A percentile compares a stretch with the other conserved stretches of the same genome.
These are phyloP conservation scores for Dorcus hopei DNA, from an alignment of 2,888 invertebrate species.

Conservation along the genomic window DNA sequence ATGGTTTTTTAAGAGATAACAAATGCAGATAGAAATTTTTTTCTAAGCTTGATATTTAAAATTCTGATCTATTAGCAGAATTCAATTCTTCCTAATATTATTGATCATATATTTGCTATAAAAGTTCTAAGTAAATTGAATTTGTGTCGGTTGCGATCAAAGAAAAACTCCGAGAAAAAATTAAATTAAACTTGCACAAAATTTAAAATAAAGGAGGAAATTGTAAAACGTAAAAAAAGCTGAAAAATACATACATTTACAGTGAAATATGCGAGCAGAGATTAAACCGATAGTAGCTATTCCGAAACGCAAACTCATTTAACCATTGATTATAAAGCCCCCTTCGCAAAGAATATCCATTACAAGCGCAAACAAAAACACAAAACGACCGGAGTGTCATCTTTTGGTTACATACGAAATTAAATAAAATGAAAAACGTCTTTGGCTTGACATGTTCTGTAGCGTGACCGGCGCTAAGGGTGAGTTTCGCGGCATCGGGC, in stretches of 20 bases:
- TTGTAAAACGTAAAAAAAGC: conserved; percentile 17
- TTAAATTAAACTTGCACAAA: not conserved
- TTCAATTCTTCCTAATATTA: no score
- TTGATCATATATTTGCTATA: no score
- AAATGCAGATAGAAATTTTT: no score
- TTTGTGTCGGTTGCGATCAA: no score
- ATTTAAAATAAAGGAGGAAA: not conserved
- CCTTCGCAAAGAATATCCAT: conserved; percentile 29
- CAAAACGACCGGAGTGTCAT: conserved; percentile 34
- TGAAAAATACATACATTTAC: conserved; percentile 25
- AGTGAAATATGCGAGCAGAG: conserved; percentile 29
- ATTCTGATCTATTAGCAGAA: no score
- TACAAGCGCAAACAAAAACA: conserved; percentile 30
- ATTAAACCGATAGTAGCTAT: conserved; percentile 28
- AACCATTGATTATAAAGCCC: conserved; percentile 30
- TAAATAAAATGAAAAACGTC: conserved; percentile 45
- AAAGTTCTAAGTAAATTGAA: no score
- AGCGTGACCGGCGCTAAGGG: conserved; percentile 34
- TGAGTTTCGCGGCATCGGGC: conserved; percentile 28
- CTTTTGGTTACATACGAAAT: conserved; percentile 41
- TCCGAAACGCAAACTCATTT: conserved; percentile 31
- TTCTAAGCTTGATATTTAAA: no score
- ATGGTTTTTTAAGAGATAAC: no score
- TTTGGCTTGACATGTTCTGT: conserved; percentile 39
- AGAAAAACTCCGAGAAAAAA: no score